Base-by-base conservation (phyloP, 2,113 vertebrate genomes). In the Acanthisitta chloris region DNA sequence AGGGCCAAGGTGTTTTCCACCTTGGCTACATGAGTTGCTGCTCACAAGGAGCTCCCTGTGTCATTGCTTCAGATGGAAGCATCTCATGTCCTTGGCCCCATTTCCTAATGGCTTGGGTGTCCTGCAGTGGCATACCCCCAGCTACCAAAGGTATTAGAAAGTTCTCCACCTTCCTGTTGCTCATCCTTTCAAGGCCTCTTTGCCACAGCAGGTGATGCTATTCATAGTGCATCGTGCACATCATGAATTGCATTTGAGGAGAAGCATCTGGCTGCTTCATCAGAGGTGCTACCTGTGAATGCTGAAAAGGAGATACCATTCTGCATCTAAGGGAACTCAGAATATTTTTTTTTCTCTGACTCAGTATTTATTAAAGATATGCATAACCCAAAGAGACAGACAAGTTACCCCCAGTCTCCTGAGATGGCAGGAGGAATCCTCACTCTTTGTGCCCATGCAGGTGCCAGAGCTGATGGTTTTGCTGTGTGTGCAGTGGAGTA, bases 401-500 rank as follows among this genome's bases (percentile, higher is more conserved):
- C 3, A 4, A 0, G 0, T 83, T 91, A 29, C 3, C 20, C 8
- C 3, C 49, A 19, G 38, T 31, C 29, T 84, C 49, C 38, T 28
- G 34, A 71, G 38, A 7, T 64, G 55, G 33, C 51, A 43, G 57
- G 64, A 81, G 43, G 20, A 87, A 46, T 49, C 46, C 33, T 21
- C 34, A 18, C 33, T 49, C 25, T 13, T 31, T n/a, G 7, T 90
- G 25, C 49, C 19, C 6, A 1, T 26, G 5, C 31, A 40, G 15
- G n/a, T 65, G 20, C 17, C 33, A 7, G 58, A 58, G 25, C 49
- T 33, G 46, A 23, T 73, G 76, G 62, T 58, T 65, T 57, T 2
- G 2, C 62, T 87, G 14, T 1, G 2, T 15, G 2, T 16, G 0
- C 3, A 2, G 29, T n/a, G 0, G 2, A 15, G 14, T 23, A 10